Conservation (phyloP, 2,797 vertebrate species). For the Chrosomus eos region DNA sequence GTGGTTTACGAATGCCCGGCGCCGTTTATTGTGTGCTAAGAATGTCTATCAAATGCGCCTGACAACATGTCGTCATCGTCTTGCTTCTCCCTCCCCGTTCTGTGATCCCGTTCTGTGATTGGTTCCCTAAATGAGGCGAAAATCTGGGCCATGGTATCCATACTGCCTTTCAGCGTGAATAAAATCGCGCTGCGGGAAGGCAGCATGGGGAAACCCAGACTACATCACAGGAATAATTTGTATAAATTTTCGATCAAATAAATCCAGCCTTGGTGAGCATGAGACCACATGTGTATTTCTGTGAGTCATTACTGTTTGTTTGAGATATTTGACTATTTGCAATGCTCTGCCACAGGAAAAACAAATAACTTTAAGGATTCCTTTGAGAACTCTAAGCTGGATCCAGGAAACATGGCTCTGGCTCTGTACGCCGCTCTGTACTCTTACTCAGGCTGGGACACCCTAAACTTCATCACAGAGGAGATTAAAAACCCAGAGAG, state of each 20-base stretch:
- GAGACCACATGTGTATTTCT: background rate
- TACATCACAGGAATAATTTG: too few species aligned
- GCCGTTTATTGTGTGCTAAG: too few species aligned
- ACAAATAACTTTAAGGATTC: constrained; percentile 80
- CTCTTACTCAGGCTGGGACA: constrained; percentile 87
- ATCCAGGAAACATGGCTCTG: constrained; percentile 80
- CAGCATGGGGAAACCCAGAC: too few species aligned
- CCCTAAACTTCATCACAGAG: constrained; percentile 86
- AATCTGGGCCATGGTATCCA: too few species aligned
- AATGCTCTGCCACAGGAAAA: constrained; percentile 68
- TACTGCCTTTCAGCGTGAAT: too few species aligned
- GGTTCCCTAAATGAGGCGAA: too few species aligned
- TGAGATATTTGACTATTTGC: background rate
- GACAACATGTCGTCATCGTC: too few species aligned
- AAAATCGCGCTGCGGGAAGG: too few species aligned
- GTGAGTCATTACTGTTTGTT: background rate
- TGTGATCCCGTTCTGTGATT: too few species aligned
- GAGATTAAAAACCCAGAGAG: constrained; percentile 85
- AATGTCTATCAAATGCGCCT: too few species aligned
- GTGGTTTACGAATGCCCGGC: too few species aligned
- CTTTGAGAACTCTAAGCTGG: constrained; percentile 76
- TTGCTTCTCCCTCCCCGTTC: too few species aligned
- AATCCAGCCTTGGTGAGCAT: background rate
- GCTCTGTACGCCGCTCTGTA: constrained; percentile 84
- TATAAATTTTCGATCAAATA: background rate